phyloP scores from a whole-genome alignment of 2,113 vertebrate genomes.

The Pangasianodon hypophthalmus region DNA sequence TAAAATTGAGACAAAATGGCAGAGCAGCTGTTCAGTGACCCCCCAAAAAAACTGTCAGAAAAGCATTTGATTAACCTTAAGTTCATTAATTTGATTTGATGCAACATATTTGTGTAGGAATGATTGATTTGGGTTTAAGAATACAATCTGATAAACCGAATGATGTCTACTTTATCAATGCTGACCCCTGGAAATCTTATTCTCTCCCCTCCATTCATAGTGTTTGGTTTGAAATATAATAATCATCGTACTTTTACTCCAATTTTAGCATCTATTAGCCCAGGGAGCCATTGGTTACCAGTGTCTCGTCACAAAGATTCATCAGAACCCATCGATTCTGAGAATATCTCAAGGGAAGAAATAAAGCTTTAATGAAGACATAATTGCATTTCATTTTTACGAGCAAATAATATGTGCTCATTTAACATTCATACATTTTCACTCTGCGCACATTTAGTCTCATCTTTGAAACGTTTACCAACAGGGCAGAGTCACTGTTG shows the following conservation, averaged over 20 bases:
- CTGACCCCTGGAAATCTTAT: constrained; percentile 27
- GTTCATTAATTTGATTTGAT: constrained; percentile 10
- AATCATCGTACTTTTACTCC: constrained; percentile 34
- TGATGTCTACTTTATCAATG: constrained; percentile 5
- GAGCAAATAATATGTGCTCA: constrained; percentile 29
- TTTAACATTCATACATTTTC: constrained; percentile 42
- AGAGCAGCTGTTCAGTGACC: neutral
- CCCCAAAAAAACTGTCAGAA: neutral
- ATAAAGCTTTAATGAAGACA: constrained; percentile 16
- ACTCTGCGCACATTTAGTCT: constrained; percentile 14
- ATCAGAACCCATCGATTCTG: neutral
- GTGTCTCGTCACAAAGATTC: neutral
- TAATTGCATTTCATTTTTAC: constrained; percentile 31
- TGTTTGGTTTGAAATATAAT: constrained; percentile 2
- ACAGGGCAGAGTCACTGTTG: constrained; percentile 21
- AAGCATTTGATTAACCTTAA: neutral
- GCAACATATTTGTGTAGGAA: constrained; percentile 13
- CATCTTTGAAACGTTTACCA: constrained; percentile 29
- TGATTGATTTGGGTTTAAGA: constrained; percentile 34
- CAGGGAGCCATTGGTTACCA: constrained; percentile 14
- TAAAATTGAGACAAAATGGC: constrained; percentile 3
- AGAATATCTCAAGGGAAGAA: constrained; percentile 4
- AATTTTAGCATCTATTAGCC: neutral
- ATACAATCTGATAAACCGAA: constrained; percentile 21
- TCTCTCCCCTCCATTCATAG: neutral